Conservation (phyloP, 2,113 vertebrate species). For the Cisticola juncidis region DNA sequence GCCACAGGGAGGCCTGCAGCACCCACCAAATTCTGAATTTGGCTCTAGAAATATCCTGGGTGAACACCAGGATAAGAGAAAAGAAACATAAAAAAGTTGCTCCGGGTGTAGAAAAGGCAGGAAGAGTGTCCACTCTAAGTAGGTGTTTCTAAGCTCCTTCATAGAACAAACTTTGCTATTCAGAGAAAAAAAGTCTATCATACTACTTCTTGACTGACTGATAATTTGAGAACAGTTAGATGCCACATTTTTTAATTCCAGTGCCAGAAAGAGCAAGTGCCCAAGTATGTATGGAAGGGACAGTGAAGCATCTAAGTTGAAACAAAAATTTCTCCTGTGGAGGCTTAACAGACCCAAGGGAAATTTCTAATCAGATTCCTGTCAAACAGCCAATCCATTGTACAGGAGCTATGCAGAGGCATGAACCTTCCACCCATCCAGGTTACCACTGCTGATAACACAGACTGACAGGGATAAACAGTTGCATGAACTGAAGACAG, state of each 20-base stretch:
- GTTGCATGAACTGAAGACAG: not conserved
- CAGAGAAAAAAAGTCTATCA: not conserved
- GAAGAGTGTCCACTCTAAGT: not conserved
- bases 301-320: not conserved
- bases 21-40: not conserved
- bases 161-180: not conserved
- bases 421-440: not conserved
- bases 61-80: not conserved
- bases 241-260: not conserved
- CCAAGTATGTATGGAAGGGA: not conserved
- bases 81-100: not conserved
- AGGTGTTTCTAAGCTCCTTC: not conserved
- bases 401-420: not conserved
- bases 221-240: not conserved
- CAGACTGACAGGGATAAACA: not conserved
- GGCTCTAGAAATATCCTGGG: not conserved
- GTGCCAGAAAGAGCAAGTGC: not conserved
- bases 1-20: not conserved
- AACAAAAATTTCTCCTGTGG: not conserved
- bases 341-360: not conserved
- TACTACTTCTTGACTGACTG: not conserved
- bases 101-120: not conserved
- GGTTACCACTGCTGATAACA: not conserved
- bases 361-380: not conserved
- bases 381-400: not conserved